phyloP scores from a whole-genome alignment of 2,113 vertebrate genomes.

The Thermophis baileyi region DNA sequence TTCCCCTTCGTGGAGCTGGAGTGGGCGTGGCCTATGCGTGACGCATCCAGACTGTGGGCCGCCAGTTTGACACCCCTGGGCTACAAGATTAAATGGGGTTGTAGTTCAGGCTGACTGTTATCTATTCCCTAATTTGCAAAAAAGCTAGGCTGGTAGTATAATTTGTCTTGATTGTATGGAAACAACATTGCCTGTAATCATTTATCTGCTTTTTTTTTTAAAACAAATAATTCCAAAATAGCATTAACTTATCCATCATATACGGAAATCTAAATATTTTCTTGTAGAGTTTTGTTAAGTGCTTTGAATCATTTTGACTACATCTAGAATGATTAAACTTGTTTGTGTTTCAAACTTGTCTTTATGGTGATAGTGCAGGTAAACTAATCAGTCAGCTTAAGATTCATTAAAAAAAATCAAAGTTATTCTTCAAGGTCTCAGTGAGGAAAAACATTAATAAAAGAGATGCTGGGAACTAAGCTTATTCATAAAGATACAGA shows the following conservation, averaged over 20 bases:
- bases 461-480: no score
- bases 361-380: neutral
- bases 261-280: neutral
- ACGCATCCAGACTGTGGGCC: rapidly evolving
- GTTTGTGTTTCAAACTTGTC: neutral
- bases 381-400: neutral
- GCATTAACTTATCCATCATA: neutral
- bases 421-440: neutral
- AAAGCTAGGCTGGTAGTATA: neutral
- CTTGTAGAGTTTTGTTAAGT: neutral
- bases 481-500: no score
- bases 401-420: neutral
- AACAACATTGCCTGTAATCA: neutral
- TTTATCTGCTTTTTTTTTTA: neutral
- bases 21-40: no score
- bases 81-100: neutral
- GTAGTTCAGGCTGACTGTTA: neutral
- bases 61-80: neutral
- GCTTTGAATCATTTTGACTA: neutral
- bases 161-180: neutral
- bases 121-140: neutral
- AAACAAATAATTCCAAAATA: neutral
- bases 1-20: no score
- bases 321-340: neutral
- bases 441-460: neutral